phyloP scores from a whole-genome alignment of 2,797 vertebrate genomes.

The Amazonetta brasiliensis region DNA sequence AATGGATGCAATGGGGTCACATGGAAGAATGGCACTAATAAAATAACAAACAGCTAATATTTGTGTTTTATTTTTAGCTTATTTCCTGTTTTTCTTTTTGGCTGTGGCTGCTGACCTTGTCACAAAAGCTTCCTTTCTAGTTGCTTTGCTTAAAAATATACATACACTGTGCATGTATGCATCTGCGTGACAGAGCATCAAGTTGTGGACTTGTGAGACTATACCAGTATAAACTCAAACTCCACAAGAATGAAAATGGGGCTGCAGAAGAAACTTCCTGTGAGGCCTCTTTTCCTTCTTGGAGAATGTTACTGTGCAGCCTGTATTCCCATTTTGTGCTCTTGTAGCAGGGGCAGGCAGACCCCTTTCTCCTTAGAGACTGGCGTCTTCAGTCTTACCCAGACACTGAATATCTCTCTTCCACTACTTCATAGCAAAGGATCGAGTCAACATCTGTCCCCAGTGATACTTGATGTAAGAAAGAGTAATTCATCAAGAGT shows the following conservation, averaged over 20 bases:
- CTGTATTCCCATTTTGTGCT: background rate
- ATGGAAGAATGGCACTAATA: background rate
- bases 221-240: background rate
- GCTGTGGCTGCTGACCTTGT: background rate
- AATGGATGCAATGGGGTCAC: background rate
- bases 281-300: background rate
- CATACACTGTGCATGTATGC: background rate
- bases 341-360: background rate
- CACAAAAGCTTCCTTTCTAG: slow-evolving; percentile 34
- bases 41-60: slow-evolving; percentile 20
- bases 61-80: slow-evolving; percentile 43
- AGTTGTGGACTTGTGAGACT: background rate
- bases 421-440: background rate
- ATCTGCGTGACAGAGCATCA: background rate
- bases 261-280: background rate
- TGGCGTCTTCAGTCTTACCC: background rate
- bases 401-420: background rate
- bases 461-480: background rate
- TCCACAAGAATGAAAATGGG: background rate
- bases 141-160: background rate
- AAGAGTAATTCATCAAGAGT: background rate
- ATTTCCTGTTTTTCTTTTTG: slow-evolving; percentile 43
- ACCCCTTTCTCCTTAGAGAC: background rate
- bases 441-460: background rate
- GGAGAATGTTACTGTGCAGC: background rate